Conservation (phyloP, 2,797 vertebrate genomes). For the Onychomys arenicola region DNA sequence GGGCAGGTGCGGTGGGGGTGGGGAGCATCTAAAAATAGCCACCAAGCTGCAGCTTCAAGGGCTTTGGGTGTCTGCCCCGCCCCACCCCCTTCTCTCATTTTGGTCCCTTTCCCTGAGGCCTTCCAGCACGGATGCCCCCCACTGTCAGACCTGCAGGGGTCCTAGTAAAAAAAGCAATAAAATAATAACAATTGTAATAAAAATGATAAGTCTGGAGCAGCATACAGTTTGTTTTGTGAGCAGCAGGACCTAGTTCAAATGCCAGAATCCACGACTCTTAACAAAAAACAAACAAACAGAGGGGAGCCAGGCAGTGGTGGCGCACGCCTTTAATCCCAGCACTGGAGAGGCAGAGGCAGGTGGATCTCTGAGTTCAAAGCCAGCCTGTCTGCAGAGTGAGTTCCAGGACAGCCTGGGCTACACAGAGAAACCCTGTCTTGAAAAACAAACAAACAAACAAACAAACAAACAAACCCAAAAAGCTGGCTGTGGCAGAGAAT, state of each 20-base stretch:
- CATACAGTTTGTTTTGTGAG: no score
- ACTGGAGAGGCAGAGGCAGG: no score
- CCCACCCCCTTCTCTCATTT: not conserved
- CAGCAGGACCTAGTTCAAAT: not conserved
- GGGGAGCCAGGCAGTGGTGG: no score
- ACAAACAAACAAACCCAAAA: not conserved
- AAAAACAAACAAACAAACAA: no score
- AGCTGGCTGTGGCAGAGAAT: not conserved
- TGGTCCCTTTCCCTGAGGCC: not conserved
- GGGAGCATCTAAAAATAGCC: slow-evolving; percentile 75
- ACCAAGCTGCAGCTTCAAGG: not conserved
- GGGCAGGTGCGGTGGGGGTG: not conserved
- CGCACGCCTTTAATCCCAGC: not conserved
- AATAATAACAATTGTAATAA: not conserved
- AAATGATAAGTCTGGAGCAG: accelerated
- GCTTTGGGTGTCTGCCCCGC: not conserved
- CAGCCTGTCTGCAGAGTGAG: no score
- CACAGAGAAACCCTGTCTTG: no score
- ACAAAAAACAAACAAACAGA: not conserved
- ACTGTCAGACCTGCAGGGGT: not conserved
- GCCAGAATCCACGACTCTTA: not conserved
- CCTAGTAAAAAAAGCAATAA: not conserved
- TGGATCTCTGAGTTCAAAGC: no score
- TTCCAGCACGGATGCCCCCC: not conserved
- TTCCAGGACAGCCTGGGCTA: no score